Base-by-base conservation (phyloP, 2,113 vertebrate species). In the Antechinus flavipes region DNA sequence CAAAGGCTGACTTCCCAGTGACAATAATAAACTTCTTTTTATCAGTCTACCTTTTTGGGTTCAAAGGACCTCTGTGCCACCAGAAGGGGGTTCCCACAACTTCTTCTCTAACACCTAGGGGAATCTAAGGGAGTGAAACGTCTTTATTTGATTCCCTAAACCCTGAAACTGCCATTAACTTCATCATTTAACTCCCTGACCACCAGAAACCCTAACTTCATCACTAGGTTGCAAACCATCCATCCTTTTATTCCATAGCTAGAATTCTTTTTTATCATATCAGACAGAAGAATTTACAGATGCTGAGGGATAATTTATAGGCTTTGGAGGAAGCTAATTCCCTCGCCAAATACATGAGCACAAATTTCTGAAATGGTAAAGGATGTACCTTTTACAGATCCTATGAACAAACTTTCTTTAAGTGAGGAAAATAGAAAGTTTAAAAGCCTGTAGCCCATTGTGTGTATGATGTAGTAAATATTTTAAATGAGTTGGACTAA, bases 311-410 rank as follows among this genome's bases (percentile, higher is more conserved):
- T 42, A 91, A 92, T 24, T 14, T 42, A 19, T 26, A 55, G n/a
- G 54, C 52, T 93, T 93, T 91, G 2, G 22, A 49, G 50, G 16
- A 93, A 94, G 23, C 42, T 5, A 56, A 47, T 46, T 92, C 35
- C 92, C 30, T 11, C 14, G n/a, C 61, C 54, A 93, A 53, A 84
- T 61, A 92, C 93, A 47, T 90, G 30, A 95, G 8, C 0, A 2
- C 11, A 3, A 46, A 58, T 93, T 94, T 84, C 42, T 95, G 91
- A 91, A 95, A 50, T 50, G 16, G 53, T 23, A 89, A 90, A 25
- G 14, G 35, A 76, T 76, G 14, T 52, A 8, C 25, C 25, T 93
- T 93, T 54, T 89, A n/a, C 47, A 90, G 93, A 90, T 76, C 2
- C 90, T n/a, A 35, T 68, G 10, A 58, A 50, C 3, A 84, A 42